These are phyloP conservation scores for Oophaga sylvatica DNA, from an alignment of 2,797 vertebrate species.

Conservation along the genomic window DNA sequence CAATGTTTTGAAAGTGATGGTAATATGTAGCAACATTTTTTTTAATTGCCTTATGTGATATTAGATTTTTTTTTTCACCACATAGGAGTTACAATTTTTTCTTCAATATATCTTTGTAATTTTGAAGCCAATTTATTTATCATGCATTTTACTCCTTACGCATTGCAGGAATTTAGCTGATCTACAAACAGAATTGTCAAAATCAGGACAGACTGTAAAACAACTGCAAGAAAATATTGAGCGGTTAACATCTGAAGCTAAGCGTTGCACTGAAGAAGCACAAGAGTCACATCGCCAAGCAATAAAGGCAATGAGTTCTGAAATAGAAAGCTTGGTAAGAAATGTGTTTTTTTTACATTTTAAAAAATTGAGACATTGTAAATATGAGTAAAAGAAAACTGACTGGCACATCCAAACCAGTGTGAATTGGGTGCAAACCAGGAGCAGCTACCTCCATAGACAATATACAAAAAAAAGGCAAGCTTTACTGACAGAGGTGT, in stretches of 20 bases:
- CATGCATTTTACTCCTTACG: background rate
- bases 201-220: conserved; percentile 81
- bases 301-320: conserved; percentile 76
- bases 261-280: conserved; percentile 77
- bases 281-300: conserved; percentile 76
- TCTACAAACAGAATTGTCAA: conserved; percentile 82
- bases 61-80: no score
- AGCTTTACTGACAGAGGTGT: no score
- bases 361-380: background rate
- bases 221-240: conserved; percentile 77
- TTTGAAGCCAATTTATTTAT: background rate
- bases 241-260: conserved; percentile 76
- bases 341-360: background rate
- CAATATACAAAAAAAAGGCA: no score
- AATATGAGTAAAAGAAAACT: no score
- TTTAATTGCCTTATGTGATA: no score
- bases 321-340: conserved; percentile 82
- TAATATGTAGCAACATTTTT: no score
- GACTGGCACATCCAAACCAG: no score
- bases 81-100: background rate
- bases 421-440: no score
- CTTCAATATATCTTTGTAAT: background rate
- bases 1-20: no score
- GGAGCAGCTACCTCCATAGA: no score
- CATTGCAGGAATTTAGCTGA: conserved; percentile 84